Evolutionary conservation across 2,797 vertebrate species (phyloP), one percentile per base, ranked within the genome.

Genomic region (Malacoraja senta): DNA sequence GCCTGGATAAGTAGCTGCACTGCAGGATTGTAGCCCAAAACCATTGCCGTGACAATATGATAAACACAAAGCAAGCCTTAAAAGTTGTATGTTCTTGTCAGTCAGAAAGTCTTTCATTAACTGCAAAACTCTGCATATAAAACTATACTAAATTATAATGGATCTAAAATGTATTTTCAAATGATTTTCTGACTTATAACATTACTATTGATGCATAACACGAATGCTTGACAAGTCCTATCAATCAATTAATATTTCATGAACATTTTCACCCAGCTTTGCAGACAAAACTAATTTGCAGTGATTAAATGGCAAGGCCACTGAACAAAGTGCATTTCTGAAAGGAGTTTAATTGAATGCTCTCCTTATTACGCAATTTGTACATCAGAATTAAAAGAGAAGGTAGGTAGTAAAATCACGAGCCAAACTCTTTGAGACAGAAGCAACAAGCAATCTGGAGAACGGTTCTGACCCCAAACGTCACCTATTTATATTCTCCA

Each of bases 161-260:
- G 26, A 86, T 63, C 58, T 63, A 86, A 86, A 86, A 86, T 86
- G 61, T 86, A 63, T 63, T 58, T 68, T 63, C 29, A 86, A 86
- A 86, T 58, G 24, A 86, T 86, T 86, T 86, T 86, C 83, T 63
- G 83, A 38, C 58, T 61, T 29, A 29, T 84, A 12, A 58, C 38
- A 81, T 38, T 83, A 58, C 10, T 17, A 61, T 84, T 84, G 53
- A 24, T 84, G 53, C 26, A 84, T 26, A 74, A 74, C 7, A 29
- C n/a, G 13, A 61, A n/a, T 63, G 58, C 29, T 58, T 86, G 26
- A 1, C 58, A n/a, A n/a, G 83, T 29, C n/a, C 21, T 86, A 12
- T 63, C 58, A 63, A 86, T 86, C 58, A 86, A 32, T 86, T 12
- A 86, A 58, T 86, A 80, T 86, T 86, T 63, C 29, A 63, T 86